Percentiles rank a stretch among this genome's conserved stretches.
Conservation (phyloP, 2,888 invertebrate genomes). For the Nymphalis c-album region DNA sequence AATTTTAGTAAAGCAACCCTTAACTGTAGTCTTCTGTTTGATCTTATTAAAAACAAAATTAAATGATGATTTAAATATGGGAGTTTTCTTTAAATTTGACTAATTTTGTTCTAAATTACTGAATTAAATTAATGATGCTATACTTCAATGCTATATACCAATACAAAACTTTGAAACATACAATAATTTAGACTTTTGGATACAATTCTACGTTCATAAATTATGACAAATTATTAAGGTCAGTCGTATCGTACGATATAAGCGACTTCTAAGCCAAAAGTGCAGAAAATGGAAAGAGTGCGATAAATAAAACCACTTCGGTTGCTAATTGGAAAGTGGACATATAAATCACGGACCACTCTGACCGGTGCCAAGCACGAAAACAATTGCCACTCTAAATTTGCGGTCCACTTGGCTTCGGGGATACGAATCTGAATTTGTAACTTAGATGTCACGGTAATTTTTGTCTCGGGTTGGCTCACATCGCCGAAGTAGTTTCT, state of each 20-base stretch:
- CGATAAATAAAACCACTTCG: slow-evolving; percentile 73
- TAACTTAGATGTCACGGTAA: slow-evolving; percentile 10
- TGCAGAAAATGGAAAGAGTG: slow-evolving; percentile 70
- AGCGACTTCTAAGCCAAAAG: slow-evolving; percentile 53
- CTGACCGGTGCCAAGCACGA: slow-evolving; percentile 56
- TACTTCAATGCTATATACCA: too few relatives aligned
- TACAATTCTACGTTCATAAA: too few relatives aligned
- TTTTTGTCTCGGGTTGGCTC: slow-evolving; percentile 11
- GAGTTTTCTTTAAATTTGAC: too few relatives aligned
- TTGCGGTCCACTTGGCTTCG: slow-evolving; percentile 48
- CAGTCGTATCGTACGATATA: slow-evolving; percentile 24
- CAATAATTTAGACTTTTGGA: too few relatives aligned
- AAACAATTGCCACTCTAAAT: slow-evolving; percentile 58
- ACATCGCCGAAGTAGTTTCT: slow-evolving; percentile 3
- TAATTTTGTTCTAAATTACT: too few relatives aligned
- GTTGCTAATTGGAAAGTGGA: slow-evolving; percentile 75
- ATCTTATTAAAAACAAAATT: too few relatives aligned
- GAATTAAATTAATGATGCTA: too few relatives aligned
- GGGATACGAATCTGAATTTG: slow-evolving; percentile 25
- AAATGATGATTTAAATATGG: too few relatives aligned
- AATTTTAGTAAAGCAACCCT: too few relatives aligned
- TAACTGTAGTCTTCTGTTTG: too few relatives aligned
- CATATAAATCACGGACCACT: slow-evolving; percentile 73
- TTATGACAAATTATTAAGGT: neutral
- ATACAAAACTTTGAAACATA: too few relatives aligned